Evolutionary conservation across 1,140 invertebrate genomes (phyloP).

Genomic region (Hetaerina americana): DNA sequence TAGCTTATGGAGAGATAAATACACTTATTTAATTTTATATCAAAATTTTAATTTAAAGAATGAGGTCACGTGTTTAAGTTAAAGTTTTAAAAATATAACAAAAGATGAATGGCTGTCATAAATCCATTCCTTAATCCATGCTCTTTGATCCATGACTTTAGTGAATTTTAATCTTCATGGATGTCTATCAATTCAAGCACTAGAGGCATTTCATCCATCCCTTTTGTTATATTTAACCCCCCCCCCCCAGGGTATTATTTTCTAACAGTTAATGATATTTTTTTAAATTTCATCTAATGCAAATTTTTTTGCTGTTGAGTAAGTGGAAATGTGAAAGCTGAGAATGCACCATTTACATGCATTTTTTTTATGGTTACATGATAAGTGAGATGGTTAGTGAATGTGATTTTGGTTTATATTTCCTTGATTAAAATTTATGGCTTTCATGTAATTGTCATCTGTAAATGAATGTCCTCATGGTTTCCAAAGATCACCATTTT

Average conservation of each 20-base stretch:
- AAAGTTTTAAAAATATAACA: too few species aligned
- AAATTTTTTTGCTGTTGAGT: not conserved
- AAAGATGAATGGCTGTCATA: too few species aligned
- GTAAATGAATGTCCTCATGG: not conserved
- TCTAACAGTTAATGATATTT: not conserved
- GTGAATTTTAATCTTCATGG: not conserved
- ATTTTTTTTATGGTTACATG: not conserved
- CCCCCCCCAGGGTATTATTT: not conserved
- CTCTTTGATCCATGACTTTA: too few species aligned
- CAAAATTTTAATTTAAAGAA: too few species aligned
- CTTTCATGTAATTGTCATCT: not conserved
- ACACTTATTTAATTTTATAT: too few species aligned
- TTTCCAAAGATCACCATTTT: not conserved
- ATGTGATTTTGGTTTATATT: not conserved
- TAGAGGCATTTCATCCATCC: not conserved
- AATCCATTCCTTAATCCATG: too few species aligned
- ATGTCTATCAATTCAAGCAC: not conserved
- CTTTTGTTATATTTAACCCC: not conserved
- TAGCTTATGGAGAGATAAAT: too few species aligned
- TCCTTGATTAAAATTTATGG: not conserved
- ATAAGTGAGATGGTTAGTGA: not conserved
- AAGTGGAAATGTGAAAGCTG: not conserved
- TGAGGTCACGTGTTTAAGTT: too few species aligned
- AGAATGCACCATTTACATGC: not conserved
- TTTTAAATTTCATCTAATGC: not conserved